A percentile compares a stretch with the other conserved stretches of the same genome.
phyloP scores from a whole-genome alignment of 2,888 invertebrate genomes.

The Parnassius smintheus region DNA sequence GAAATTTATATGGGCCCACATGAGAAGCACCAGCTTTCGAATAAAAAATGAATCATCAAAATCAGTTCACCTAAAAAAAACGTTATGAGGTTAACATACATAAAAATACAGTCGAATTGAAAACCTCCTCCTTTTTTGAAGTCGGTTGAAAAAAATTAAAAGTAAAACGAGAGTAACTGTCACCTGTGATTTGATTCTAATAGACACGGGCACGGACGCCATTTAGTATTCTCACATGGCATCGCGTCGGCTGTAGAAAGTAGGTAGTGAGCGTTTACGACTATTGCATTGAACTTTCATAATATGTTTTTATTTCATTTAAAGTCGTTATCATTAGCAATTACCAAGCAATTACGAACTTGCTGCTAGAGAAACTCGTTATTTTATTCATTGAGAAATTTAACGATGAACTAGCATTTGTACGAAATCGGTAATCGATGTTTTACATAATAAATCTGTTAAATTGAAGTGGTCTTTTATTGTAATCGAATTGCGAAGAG shows the following conservation, averaged over 20 bases:
- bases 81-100: no score
- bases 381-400: not conserved
- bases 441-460: no score
- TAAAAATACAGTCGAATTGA: no score
- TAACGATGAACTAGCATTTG: not conserved
- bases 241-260: constrained; percentile 8
- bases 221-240: constrained; percentile 11
- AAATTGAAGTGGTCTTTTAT: no score
- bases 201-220: not conserved
- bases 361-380: constrained; percentile 1
- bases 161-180: not conserved
- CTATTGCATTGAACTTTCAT: constrained; percentile 13
- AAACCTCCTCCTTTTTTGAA: no score
- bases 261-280: not conserved
- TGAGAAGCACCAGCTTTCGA: no score
- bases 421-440: no score
- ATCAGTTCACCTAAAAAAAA: no score
- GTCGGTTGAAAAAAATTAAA: no score
- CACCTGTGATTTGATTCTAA: not conserved
- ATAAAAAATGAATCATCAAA: no score
- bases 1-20: no score
- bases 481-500: no score
- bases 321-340: constrained; percentile 3
- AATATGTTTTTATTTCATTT: constrained; percentile 5
- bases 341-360: not conserved